Percentiles rank a stretch among this genome's conserved stretches.
Conservation (phyloP, 2,797 vertebrate genomes). For the Monodelphis domestica region DNA sequence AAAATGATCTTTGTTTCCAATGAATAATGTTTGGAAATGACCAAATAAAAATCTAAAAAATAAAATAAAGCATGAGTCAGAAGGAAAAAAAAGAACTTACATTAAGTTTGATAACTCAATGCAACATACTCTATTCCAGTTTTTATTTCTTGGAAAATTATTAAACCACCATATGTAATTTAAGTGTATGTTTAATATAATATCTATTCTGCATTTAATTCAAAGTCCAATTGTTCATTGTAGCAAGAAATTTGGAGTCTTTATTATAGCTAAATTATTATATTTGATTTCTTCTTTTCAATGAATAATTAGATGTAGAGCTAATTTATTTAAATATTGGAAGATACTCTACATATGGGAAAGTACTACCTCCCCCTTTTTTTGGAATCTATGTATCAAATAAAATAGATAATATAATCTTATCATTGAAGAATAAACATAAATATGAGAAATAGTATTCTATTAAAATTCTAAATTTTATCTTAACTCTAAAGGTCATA, state of each 20-base stretch:
- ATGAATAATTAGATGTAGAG: background rate
- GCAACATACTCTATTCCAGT: background rate
- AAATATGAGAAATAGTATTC: background rate
- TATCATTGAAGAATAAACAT: background rate
- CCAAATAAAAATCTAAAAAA: no score
- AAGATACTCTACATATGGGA: background rate
- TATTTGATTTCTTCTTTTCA: background rate
- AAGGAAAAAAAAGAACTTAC: no score
- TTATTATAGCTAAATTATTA: background rate
- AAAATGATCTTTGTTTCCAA: no score
- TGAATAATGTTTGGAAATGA: no score
- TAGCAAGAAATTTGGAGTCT: background rate
- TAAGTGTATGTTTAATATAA: background rate
- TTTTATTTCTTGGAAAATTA: background rate
- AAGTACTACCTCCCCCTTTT: background rate
- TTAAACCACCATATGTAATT: conserved; percentile 1
- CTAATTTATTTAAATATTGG: background rate
- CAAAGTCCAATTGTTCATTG: background rate
- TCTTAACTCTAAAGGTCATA: background rate
- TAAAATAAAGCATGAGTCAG: no score
- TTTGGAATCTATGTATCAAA: background rate
- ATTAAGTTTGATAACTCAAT: background rate
- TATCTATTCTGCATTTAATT: background rate
- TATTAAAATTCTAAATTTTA: background rate
- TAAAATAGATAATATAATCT: background rate